These are phyloP conservation scores for Drosophila putrida DNA, from an alignment of 2,888 invertebrate genomes.

Conservation along the genomic window DNA sequence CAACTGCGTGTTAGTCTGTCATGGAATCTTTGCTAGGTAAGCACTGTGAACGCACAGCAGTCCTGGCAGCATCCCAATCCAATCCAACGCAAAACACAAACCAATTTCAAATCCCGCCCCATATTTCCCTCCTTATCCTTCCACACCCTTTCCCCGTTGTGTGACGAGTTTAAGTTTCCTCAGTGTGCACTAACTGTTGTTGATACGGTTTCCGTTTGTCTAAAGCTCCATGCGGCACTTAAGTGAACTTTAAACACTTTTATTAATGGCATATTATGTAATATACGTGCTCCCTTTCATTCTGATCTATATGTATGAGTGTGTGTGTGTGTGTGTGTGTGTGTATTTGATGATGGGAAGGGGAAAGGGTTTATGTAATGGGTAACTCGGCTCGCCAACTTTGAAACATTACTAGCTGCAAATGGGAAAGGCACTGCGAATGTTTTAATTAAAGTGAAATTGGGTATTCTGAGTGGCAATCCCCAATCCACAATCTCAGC, in stretches of 20 bases:
- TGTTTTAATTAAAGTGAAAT: slow-evolving; percentile 83
- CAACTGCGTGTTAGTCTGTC: slow-evolving; percentile 63
- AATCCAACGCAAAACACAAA: slow-evolving; percentile 21
- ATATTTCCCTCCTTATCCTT: not conserved
- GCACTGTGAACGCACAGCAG: slow-evolving; percentile 14
- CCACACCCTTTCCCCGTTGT: not conserved
- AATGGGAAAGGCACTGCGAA: slow-evolving; percentile 64
- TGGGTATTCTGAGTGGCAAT: slow-evolving; percentile 78
- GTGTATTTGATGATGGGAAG: slow-evolving; percentile 22
- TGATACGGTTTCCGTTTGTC: slow-evolving; percentile 81
- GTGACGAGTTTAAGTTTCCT: slow-evolving; percentile 59
- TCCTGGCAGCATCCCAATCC: not conserved
- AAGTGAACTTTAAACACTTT: slow-evolving; percentile 82
- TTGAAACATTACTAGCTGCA: slow-evolving; percentile 78
- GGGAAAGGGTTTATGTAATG: slow-evolving; percentile 40
- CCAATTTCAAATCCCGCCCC: slow-evolving; percentile 33
- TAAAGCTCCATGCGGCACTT: slow-evolving; percentile 80
- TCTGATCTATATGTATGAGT: slow-evolving; percentile 3
- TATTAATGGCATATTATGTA: slow-evolving; percentile 81
- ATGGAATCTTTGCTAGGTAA: slow-evolving; percentile 42
- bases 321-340: slow-evolving; percentile 17
- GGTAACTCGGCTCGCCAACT: slow-evolving; percentile 60
- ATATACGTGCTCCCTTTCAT: slow-evolving; percentile 66
- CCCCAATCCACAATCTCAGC: slow-evolving; percentile 52
- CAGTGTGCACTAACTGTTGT: slow-evolving; percentile 74